These are phyloP conservation scores for Parapsyche elsis DNA, from an alignment of 1,140 invertebrate genomes.

Conservation along the genomic window DNA sequence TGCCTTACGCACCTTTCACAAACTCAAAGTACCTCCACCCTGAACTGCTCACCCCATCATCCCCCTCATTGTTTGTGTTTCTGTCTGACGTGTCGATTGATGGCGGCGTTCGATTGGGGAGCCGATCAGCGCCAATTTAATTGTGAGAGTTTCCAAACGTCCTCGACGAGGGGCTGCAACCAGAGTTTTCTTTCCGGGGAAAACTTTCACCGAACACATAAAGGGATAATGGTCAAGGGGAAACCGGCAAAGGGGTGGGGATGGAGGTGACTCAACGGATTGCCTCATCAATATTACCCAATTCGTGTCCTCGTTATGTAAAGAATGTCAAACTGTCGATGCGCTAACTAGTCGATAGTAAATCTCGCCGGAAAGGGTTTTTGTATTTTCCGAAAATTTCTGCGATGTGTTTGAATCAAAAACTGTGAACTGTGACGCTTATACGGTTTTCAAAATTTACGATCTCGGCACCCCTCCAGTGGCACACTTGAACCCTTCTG, in stretches of 20 bases:
- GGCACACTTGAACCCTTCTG: slow-evolving; percentile 27
- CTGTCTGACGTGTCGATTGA: slow-evolving; percentile 49
- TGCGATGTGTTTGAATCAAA: too few species aligned
- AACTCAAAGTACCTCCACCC: slow-evolving; percentile 9
- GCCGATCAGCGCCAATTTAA: slow-evolving; percentile 28
- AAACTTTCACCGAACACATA: background rate
- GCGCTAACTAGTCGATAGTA: too few species aligned
- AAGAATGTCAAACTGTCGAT: too few species aligned
- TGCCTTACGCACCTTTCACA: slow-evolving; percentile 13
- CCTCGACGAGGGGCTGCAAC: background rate
- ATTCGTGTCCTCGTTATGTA: too few species aligned
- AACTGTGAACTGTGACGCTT: background rate
- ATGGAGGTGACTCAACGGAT: too few species aligned
- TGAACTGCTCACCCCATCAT: background rate
- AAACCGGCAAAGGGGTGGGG: too few species aligned
- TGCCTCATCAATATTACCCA: too few species aligned
- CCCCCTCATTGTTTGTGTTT: slow-evolving; percentile 34
- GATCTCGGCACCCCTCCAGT: background rate
- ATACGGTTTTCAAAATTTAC: slow-evolving; percentile 29
- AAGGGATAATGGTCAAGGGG: background rate
- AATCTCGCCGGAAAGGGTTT: too few species aligned
- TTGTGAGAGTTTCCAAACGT: slow-evolving; percentile 31
- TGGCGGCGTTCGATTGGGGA: slow-evolving; percentile 38
- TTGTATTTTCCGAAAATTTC: too few species aligned
- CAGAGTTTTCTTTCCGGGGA: background rate